Evolutionary conservation across 2,113 vertebrate genomes (phyloP).

Genomic region (Oncorhynchus keta): DNA sequence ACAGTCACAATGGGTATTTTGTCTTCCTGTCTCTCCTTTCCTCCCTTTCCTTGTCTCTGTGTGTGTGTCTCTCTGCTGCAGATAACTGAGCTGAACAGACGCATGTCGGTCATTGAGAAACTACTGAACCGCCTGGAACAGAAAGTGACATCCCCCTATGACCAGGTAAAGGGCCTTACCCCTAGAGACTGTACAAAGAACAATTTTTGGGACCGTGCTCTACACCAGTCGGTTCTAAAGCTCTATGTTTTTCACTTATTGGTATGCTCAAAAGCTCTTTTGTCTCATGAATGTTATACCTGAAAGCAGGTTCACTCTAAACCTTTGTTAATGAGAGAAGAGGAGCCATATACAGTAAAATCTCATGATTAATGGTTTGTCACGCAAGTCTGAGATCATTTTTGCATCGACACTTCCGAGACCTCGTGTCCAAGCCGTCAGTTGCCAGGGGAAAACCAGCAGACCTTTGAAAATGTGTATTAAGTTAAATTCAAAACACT

Average conservation of each 20-base stretch:
- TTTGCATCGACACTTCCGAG: constrained; percentile 2
- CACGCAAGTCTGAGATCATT: constrained; percentile 18
- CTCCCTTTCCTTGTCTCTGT: neutral
- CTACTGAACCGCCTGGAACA: constrained; percentile 75
- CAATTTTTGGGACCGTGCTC: neutral
- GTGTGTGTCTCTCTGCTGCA: constrained; percentile 41
- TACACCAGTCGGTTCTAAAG: neutral
- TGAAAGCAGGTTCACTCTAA: neutral
- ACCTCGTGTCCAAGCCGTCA: neutral
- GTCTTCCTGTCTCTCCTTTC: neutral
- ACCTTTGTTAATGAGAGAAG: neutral
- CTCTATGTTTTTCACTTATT: too few relatives aligned
- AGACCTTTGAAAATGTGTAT: neutral
- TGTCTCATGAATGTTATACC: neutral
- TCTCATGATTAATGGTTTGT: constrained; percentile 14
- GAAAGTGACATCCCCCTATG: constrained; percentile 60
- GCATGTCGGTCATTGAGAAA: constrained; percentile 71
- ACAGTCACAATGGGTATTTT: too few relatives aligned
- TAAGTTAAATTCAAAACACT: constrained; percentile 1
- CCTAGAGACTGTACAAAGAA: neutral
- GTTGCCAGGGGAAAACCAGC: constrained; percentile 16
- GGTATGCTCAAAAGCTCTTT: too few relatives aligned
- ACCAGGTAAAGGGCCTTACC: constrained; percentile 63
- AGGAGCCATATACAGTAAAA: neutral
- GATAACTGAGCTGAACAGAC: constrained; percentile 77